A percentile compares a stretch with the other conserved stretches of the same genome.
Evolutionary conservation across 2,113 vertebrate species (phyloP).

Genomic region (Aphelocoma coerulescens): DNA sequence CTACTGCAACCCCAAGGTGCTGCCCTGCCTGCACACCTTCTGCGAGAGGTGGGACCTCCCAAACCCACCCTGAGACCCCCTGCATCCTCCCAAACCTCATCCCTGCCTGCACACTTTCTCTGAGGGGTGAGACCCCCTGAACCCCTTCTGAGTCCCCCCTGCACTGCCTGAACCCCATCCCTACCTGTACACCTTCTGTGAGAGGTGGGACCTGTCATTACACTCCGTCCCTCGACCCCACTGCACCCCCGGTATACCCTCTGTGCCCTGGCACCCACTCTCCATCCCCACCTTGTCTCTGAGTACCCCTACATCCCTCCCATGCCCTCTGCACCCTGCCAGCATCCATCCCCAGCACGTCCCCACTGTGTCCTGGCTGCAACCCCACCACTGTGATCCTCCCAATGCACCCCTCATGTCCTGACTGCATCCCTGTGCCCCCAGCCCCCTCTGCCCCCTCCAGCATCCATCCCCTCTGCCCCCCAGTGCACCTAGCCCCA

Average conservation of each 20-base stretch:
- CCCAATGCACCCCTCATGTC: background rate
- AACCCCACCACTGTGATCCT: fast-evolving
- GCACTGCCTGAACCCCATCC: background rate
- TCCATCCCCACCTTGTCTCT: background rate
- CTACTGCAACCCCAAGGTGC: slow-evolving; percentile 83
- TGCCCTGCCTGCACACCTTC: slow-evolving; percentile 94
- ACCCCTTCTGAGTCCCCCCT: background rate
- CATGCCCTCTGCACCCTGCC: fast-evolving
- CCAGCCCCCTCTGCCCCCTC: too few species aligned
- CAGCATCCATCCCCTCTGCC: background rate
- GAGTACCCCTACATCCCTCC: background rate
- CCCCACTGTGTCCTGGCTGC: background rate
- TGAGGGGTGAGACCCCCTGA: background rate
- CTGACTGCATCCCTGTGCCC: background rate
- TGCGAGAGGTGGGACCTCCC: slow-evolving; percentile 84
- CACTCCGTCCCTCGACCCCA: background rate
- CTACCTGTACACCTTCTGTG: background rate
- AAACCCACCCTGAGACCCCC: background rate
- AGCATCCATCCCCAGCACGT: background rate
- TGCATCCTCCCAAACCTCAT: background rate
- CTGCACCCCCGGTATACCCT: too few species aligned
- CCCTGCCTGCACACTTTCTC: background rate
- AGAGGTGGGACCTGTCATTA: background rate
- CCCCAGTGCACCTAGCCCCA: background rate
- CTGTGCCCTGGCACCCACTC: background rate